These are phyloP conservation scores for Ceyx erithaca DNA, from an alignment of 2,797 vertebrate genomes.

Conservation along the genomic window DNA sequence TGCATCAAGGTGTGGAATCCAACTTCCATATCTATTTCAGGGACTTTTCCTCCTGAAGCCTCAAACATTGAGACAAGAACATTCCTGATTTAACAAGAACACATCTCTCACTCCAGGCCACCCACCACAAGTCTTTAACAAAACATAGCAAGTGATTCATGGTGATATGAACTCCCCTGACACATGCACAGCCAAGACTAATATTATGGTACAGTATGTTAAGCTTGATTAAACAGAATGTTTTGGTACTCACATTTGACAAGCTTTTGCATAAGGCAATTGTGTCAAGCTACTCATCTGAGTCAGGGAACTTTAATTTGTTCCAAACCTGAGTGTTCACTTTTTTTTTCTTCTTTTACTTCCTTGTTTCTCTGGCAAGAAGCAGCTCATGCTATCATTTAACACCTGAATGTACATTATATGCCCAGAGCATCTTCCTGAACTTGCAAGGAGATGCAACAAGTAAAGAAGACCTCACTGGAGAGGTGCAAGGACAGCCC, in stretches of 20 bases:
- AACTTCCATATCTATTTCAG: background rate
- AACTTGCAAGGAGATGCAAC: background rate
- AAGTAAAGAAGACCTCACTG: background rate
- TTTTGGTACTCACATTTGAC: background rate
- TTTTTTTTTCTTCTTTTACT: background rate
- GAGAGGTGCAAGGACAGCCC: background rate
- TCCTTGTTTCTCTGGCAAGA: background rate
- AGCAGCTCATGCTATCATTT: background rate
- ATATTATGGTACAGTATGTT: slow-evolving; percentile 10
- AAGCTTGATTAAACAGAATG: slow-evolving; percentile 3
- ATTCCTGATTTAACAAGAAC: slow-evolving; percentile 1
- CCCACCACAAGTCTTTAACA: background rate
- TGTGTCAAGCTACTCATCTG: background rate
- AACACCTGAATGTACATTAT: background rate
- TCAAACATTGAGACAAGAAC: background rate
- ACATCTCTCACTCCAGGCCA: background rate
- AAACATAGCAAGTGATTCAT: slow-evolving; percentile 5
- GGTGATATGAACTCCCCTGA: slow-evolving; percentile 11
- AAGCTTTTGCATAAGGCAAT: background rate
- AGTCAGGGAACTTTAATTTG: background rate
- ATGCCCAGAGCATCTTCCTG: background rate
- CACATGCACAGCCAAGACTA: background rate
- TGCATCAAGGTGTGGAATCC: background rate
- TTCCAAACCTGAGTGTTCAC: background rate
- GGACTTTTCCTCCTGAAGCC: background rate